Percentiles rank a stretch among this genome's conserved stretches.
phyloP scores from a whole-genome alignment of 2,113 vertebrate genomes.

The Heteronetta atricapilla region DNA sequence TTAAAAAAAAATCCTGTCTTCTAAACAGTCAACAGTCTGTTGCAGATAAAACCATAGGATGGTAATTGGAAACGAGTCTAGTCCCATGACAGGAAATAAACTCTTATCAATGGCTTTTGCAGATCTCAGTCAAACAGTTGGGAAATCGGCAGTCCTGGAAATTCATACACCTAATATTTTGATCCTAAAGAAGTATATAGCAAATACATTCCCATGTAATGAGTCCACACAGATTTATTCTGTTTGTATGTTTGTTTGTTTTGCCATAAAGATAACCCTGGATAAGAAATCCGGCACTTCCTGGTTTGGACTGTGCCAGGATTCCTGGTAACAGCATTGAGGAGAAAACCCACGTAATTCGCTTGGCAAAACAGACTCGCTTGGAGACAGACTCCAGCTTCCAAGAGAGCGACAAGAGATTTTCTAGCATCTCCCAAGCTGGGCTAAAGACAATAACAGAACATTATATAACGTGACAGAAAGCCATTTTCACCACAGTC shows the following conservation, averaged over 20 bases:
- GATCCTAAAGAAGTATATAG: slow-evolving; percentile 1
- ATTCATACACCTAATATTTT: slow-evolving; percentile 1
- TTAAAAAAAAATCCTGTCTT: neutral
- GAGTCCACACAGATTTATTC: neutral
- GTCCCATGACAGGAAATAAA: slow-evolving; percentile 39
- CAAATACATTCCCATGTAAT: slow-evolving; percentile 27
- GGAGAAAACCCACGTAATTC: slow-evolving; percentile 21
- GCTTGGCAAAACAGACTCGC: neutral
- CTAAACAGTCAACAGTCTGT: slow-evolving; percentile 32
- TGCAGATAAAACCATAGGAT: slow-evolving; percentile 16
- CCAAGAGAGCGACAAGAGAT: neutral
- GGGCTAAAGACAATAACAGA: slow-evolving; percentile 49
- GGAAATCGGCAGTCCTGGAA: slow-evolving; percentile 1
- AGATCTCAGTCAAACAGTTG: slow-evolving; percentile 26
- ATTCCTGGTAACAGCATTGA: slow-evolving; percentile 43
- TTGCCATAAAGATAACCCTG: slow-evolving; percentile 31
- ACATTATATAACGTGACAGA: neutral
- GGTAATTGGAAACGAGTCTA: slow-evolving; percentile 46
- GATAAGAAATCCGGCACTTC: slow-evolving; percentile 45
- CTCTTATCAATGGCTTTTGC: slow-evolving; percentile 45
- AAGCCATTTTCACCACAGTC: slow-evolving; percentile 12
- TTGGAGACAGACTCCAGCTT: neutral
- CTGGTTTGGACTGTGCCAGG: slow-evolving; percentile 30
- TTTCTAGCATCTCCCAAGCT: slow-evolving; percentile 3
- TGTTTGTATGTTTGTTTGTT: neutral